Evolutionary conservation across 2,797 vertebrate genomes (phyloP).

Genomic region (Hydrolagus colliei): DNA sequence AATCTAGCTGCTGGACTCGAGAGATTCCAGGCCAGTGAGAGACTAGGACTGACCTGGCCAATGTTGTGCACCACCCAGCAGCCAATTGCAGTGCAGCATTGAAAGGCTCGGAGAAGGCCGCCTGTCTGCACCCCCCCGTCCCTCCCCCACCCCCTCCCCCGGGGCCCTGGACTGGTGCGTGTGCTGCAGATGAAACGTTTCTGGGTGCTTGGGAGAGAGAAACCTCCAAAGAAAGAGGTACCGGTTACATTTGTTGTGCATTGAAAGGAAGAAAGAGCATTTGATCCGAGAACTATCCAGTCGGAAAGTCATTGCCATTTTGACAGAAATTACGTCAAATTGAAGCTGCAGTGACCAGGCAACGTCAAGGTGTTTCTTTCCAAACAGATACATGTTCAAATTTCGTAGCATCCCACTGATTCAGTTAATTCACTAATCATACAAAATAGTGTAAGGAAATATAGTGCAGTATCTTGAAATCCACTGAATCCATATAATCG

Average conservation of each 20-base stretch:
- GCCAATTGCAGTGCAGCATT: background rate
- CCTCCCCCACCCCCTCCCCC: background rate
- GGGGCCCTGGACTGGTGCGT: background rate
- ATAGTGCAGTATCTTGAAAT: too few species aligned
- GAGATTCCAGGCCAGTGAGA: too few species aligned
- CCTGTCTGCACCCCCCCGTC: too few species aligned
- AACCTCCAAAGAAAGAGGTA: background rate
- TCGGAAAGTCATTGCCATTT: too few species aligned
- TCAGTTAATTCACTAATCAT: background rate
- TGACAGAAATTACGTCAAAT: background rate
- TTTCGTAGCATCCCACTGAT: background rate
- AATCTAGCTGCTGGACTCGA: too few species aligned
- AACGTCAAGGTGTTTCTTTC: background rate
- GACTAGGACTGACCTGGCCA: background rate
- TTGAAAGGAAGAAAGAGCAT: background rate
- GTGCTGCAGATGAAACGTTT: background rate
- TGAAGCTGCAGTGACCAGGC: background rate
- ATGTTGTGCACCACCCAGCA: background rate
- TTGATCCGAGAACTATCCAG: background rate
- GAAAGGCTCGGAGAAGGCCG: background rate
- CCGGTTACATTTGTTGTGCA: background rate
- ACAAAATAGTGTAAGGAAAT: background rate
- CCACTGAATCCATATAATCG: conserved; percentile 42
- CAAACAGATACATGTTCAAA: background rate
- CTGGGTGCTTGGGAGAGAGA: background rate